Evolutionary conservation across 2,113 vertebrate species (phyloP), one percentile per base, ranked within the genome.

Genomic region (Tenrec ecaudatus): DNA sequence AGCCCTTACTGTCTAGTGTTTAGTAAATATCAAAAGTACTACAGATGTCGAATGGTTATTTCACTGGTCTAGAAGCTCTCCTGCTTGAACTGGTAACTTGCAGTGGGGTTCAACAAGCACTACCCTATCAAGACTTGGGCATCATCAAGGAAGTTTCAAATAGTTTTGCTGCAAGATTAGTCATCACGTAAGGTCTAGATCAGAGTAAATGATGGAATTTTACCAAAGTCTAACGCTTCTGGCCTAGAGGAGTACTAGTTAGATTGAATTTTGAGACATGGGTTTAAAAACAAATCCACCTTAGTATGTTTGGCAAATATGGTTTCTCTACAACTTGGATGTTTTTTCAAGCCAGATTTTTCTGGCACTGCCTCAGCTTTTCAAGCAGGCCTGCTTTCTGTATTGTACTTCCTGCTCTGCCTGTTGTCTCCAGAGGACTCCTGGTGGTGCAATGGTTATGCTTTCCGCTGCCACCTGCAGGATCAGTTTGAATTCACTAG

Each of bases 321-420:
- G 40, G 43, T 4, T 14, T 25, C 29, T 53, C 66, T 9, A 31
- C 0, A 0, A 3, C 12, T 15, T n/a, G 16, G 1, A 4, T 6
- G 0, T 9, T 62, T 27, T 33, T 5, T 3, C 25, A 15, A 17
- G 22, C 11, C 77, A 40, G 23, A 8, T 33, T 19, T 31, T 23
- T 4, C 14, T 47, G 5, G 57, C 29, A 53, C 11, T 0, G 14
- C 43, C 7, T 40, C 14, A 2, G 43, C 64, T 15, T 17, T 22
- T 1, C 2, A 1, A 3, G 73, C 69, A 87, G 85, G 68, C 12
- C 40, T 20, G 22, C 16, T n/a, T 11, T 64, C 43, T 82, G 9
- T 6, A 19, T 1, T 23, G 68, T 9, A 53, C 12, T 53, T 53
- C 27, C 2, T 12, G 60, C 53, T 29, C n/a, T 15, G 0, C 8